Evolutionary conservation across 2,888 invertebrate species (phyloP).

Genomic region (Drosophila mercatorum): DNA sequence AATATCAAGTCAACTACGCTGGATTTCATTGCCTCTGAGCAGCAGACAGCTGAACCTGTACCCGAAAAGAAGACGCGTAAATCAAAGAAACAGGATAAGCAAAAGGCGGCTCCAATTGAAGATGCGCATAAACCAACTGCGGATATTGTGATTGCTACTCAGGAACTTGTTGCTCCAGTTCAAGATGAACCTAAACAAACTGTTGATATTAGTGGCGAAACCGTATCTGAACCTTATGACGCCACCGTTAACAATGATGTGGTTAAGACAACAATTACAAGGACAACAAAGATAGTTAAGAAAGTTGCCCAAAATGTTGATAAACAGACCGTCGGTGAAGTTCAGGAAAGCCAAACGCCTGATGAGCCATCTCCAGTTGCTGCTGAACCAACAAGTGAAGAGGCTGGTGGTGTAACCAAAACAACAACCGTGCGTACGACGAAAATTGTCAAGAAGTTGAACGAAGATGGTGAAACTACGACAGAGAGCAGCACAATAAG

Average conservation of each 20-base stretch:
- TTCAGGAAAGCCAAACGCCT: constrained; percentile 16
- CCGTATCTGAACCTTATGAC: constrained; percentile 15
- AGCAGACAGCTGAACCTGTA: constrained; percentile 20
- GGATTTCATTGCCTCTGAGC: constrained; percentile 59
- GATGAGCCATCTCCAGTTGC: constrained; percentile 16
- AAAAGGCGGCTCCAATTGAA: not conserved
- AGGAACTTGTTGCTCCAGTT: constrained; percentile 16
- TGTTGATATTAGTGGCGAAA: constrained; percentile 1
- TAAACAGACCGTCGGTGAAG: constrained; percentile 32
- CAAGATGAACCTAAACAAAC: constrained; percentile 7
- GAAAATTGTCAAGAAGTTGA: constrained; percentile 79
- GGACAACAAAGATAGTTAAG: constrained; percentile 80
- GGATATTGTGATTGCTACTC: not conserved
- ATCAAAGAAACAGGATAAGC: constrained; percentile 30
- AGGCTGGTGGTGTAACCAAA: constrained; percentile 72
- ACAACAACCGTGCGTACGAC: constrained; percentile 83
- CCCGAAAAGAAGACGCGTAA: constrained; percentile 34
- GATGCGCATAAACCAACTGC: not conserved
- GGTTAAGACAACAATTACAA: constrained; percentile 77
- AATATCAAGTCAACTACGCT: constrained; percentile 46
- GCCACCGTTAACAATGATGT: constrained; percentile 59
- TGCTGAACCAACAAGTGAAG: constrained; percentile 31
- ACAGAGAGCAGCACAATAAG: constrained; percentile 66
- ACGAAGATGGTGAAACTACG: constrained; percentile 69
- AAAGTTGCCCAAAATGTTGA: constrained; percentile 74